Base-by-base conservation (phyloP, 2,888 invertebrate genomes). In the Cerastoderma edule region DNA sequence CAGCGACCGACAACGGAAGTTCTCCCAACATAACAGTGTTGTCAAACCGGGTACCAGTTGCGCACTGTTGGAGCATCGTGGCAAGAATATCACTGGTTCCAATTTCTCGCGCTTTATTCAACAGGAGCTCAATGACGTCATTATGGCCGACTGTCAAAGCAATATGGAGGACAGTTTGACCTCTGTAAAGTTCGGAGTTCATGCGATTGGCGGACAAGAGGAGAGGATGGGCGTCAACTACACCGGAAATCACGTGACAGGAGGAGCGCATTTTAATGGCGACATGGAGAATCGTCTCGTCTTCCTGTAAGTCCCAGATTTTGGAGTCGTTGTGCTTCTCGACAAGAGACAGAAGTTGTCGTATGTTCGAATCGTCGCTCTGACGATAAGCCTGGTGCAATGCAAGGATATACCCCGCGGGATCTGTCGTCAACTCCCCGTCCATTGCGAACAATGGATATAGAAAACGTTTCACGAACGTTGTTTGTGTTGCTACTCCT, bases 11-110 rank as follows among this genome's bases (percentile, higher is more conserved):
- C 24, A 88, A 67, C 2, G 87, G 86, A 3, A 85, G 60, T 72
- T 87, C 83, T 13, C 86, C 88, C 77, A 85, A 78, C 85, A 88
- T 84, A 6, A 85, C 85, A 0, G 86, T 87, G 73, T 83, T 83
- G 10, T 60, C 63, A 68, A 88, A 88, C 16, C 73, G 60, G 8
- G 76, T 53, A 0, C 88, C 87, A 2, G 79, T 81, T 0, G 86
- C 88, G 33, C 65, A 44, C 16, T 53, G 73, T 39, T 46, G 30
- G 3, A 79, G 22, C 13, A 77, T 35, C 46, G 63, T 44, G n/a
- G 53, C 53, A 32, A 57, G 57, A 6, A 27, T 16, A n/a, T 54
- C 50, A 16, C n/a, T 56, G 2, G 32, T 35, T 28, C 44, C 57
- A 5, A 48, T 48, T 22, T 57, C 60, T 13, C 35, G 28, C 2